Evolutionary conservation across 1,140 invertebrate genomes (phyloP), one percentile per base, ranked within the genome.

Genomic region (Sycophaga agraensis): DNA sequence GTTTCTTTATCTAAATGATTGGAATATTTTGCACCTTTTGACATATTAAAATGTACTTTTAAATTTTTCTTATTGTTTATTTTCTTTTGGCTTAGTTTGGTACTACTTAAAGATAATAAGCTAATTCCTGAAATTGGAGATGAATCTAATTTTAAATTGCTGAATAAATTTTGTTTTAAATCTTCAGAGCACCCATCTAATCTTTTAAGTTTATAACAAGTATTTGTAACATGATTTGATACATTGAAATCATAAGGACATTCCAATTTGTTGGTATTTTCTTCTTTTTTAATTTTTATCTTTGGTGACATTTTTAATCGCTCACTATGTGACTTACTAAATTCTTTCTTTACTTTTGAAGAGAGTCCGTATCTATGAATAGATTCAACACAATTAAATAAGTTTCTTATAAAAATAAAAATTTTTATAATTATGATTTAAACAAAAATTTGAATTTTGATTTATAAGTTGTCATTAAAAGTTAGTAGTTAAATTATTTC

Each of bases 341-440:
- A 59, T 12, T 59, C 48, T 34, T 42, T 59, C 14, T 49, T 59
- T 31, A 59, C 21, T 34, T 50, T 2, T 14, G 31, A 21, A 3
- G 16, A 6, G 9, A 59, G 2, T 50, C 57, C 49, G 11, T 8
- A 42, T 21, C 48, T 43, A 12, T 31, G 11, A 6, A 31, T 9
- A 45, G 6, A 8, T 9, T 39, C 6, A 34, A 39, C n/a, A 39
- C n/a, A 39, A 14, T n/a, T 39, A 28, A 5, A 49, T 19, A 22
- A 51, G n/a, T n/a, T n/a, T n/a, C n/a, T n/a, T n/a, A n/a, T n/a
- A n/a, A n/a, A n/a, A n/a, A n/a, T n/a, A n/a, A n/a, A n/a, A n/a
- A n/a, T n/a, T n/a, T n/a, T n/a, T n/a, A n/a, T n/a, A n/a, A n/a
- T n/a, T n/a, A n/a, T n/a, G n/a, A n/a, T n/a, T n/a, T n/a, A n/a